Evolutionary conservation across 1,140 invertebrate species (phyloP), one percentile per base, ranked within the genome.

Genomic region (Triops cancriformis): DNA sequence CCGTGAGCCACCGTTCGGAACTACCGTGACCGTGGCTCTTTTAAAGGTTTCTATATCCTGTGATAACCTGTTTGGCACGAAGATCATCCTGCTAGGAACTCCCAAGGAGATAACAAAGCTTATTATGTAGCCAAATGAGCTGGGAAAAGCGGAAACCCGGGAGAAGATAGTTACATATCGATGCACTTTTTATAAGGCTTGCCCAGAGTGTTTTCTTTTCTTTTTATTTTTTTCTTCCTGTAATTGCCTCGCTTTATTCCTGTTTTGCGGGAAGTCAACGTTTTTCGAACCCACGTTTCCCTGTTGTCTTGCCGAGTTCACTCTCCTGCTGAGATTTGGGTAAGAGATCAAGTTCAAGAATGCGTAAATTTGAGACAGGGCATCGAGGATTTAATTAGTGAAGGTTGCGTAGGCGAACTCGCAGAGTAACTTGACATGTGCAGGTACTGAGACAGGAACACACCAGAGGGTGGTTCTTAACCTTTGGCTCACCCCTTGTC

Each of bases 91-190:
- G n/a, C 51, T 64, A 23, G 51, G 51, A 37, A 64, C 51, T 64
- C 51, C 18, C 51, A 64, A 14, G 51, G 51, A 64, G 51, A 64
- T 64, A 64, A 64, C 51, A 23, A 64, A 9, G 9, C 51, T 23
- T 64, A 64, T 64, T 64, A 64, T 64, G 51, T 64, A 64, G 51
- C 51, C 51, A 64, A 64, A 23, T 64, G 51, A 64, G 51, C 51
- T 64, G 51, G 51, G 51, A 64, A 64, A 64, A 64, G 9, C 51
- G 51, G 51, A 64, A 64, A 64, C 51, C 23, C 51, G 6, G 14
- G 10, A 1, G 51, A 23, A 64, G 14, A 23, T 64, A 64, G 10
- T 64, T 37, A 14, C 23, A 3, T 64, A 64, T 64, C 51, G 51
- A 64, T 64, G 18, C 18, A 14, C 51, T 64, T 64, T 64, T 64